Base-by-base conservation (phyloP, 2,888 invertebrate genomes). In the Melieria picta region DNA sequence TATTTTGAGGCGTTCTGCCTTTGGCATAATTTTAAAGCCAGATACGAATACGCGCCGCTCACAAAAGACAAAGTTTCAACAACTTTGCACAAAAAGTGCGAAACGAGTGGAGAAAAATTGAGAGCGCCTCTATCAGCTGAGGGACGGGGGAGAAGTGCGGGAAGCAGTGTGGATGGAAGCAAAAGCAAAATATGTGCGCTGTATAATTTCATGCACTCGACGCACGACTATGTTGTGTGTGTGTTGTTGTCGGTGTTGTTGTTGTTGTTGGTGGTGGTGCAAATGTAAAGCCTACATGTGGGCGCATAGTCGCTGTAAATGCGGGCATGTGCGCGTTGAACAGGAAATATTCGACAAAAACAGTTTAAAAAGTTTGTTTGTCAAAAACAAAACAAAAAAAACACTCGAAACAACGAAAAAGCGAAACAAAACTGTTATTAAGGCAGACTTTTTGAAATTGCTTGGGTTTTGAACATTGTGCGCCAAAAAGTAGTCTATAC, bases 41-140 rank as follows among this genome's bases (percentile, higher is more conserved):
- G 16, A 57, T 48, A 65, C n/a, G 7, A 42, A 45, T 52, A 13
- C 6, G 45, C 16, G 11, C 52, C 52, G 63, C 50, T 57, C 13
- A 67, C 52, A 62, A 66, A 62, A 63, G 62, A 62, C 63, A 71
- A 66, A 71, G 71, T 71, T 66, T 66, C 66, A 66, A 71, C 61
- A 71, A 71, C 71, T 71, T 71, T 71, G 55, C 56, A 56, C 11
- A 67, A 67, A 63, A 58, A 50, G 67, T 60, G 43, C 60, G 61
- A 16, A 50, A 52, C 57, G 6, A 43, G 43, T 50, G 61, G 67
- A 60, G 60, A 67, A 67, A 50, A 66, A 66, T 58, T 66, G 30
- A 66, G 60, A 66, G 60, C 30, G 30, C 30, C 30, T 30, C 30
- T 30, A 30, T 30, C 30, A 66, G 58, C 66, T 50, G 48, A 66